Evolutionary conservation across 2,113 vertebrate species (phyloP), one percentile per base, ranked within the genome.

Genomic region (Talpa occidentalis): DNA sequence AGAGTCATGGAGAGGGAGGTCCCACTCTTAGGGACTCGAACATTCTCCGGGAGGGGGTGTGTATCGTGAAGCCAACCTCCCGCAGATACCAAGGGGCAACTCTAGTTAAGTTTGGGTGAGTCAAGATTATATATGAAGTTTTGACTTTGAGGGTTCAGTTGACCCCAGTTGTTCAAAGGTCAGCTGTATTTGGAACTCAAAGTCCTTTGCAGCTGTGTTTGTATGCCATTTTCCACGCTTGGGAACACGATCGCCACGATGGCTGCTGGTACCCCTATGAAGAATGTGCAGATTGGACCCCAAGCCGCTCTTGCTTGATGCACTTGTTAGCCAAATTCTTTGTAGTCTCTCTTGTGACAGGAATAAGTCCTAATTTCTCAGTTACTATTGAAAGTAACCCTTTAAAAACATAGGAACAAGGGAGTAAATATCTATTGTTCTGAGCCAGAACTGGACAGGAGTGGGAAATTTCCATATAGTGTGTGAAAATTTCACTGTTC

Each of bases 391-490:
- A 64, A 96, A 80, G 32, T 74, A 81, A 94, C 19, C 19, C 54
- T 11, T 91, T 80, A 94, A 54, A 35, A 83, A 82, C 62, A 69
- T 44, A 78, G 49, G 4, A 56, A 59, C 32, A 59, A 32, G 5
- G 59, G 92, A 35, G 83, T 67, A 84, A 78, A 79, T 52, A 1
- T 64, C 69, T 81, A 6, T 85, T 62, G 32, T 95, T 78, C 77
- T 85, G 78, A 94, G 95, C 82, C 37, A 30, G 79, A 90, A 90
- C 66, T 67, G 81, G 91, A 69, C 79, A 81, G 79, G 84, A 37
- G 47, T 80, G 72, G 80, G 80, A 70, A 47, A 66, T 88, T 59
- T 52, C 44, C 14, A 10, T 56, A 2, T 11, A 15, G 86, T n/a
- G 32, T 47, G 28, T 81, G 64, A 79, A 47, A 44, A 74, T 79